A percentile compares a stretch with the other conserved stretches of the same genome.
Evolutionary conservation across 2,888 invertebrate genomes (phyloP).

Genomic region (Cyaniris semiargus): DNA sequence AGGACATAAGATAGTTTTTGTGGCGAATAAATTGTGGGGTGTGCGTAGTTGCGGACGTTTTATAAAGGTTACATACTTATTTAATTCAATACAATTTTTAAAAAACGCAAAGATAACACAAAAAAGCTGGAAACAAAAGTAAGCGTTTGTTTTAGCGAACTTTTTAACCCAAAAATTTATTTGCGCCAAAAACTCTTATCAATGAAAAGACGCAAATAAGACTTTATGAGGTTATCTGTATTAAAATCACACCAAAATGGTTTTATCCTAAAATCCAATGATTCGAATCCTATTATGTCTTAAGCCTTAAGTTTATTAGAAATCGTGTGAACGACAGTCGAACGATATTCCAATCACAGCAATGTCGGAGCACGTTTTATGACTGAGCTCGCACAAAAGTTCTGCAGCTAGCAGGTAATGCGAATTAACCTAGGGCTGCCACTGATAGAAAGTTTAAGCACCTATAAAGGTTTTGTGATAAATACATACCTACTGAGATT

Average conservation of each 20-base stretch:
- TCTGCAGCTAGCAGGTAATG: neutral
- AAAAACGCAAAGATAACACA: no score
- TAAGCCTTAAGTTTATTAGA: neutral
- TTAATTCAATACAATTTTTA: no score
- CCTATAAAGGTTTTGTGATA: neutral
- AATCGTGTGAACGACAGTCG: constrained; percentile 7
- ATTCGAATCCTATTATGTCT: neutral
- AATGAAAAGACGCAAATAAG: neutral
- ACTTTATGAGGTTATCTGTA: neutral
- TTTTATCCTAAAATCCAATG: neutral
- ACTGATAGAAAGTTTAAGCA: neutral
- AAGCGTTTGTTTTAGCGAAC: no score
- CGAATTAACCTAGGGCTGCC: neutral
- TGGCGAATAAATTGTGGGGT: no score
- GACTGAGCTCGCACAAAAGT: neutral
- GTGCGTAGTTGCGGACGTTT: no score
- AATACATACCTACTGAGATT: no score
- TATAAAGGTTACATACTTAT: no score
- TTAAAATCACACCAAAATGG: neutral
- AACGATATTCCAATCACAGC: neutral
- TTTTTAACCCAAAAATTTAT: no score
- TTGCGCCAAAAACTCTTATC: neutral
- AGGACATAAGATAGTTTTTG: no score
- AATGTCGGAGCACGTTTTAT: neutral
- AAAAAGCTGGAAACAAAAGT: no score